Evolutionary conservation across 1,140 invertebrate genomes (phyloP).

Genomic region (Papilio glaucus): DNA sequence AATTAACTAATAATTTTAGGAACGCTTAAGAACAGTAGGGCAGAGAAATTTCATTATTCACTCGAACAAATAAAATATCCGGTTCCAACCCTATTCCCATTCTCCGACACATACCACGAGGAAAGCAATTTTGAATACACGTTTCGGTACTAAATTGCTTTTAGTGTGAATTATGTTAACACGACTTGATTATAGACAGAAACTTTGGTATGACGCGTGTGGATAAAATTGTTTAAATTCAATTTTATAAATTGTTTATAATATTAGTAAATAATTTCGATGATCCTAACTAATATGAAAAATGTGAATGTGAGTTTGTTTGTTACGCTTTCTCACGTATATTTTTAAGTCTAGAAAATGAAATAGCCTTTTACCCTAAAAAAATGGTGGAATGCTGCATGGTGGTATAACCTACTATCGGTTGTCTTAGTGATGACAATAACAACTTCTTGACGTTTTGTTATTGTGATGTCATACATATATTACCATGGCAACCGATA

Average conservation of each 20-base stretch:
- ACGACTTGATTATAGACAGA: conserved; percentile 4
- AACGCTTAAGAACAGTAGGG: not conserved
- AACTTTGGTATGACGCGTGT: not conserved
- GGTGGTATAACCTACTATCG: no score
- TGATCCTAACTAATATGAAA: no score
- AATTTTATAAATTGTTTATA: not conserved
- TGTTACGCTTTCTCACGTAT: no score
- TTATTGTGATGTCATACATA: no score
- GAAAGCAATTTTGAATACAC: conserved; percentile 8
- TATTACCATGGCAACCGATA: no score
- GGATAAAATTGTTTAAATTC: not conserved
- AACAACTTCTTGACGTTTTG: no score
- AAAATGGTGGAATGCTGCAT: no score
- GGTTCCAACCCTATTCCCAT: conserved; percentile 8
- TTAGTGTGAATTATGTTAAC: conserved; percentile 13
- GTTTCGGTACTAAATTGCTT: conserved; percentile 6
- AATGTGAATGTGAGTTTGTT: no score
- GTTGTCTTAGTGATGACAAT: no score
- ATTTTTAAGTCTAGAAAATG: no score
- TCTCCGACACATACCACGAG: not conserved
- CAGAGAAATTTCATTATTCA: not conserved
- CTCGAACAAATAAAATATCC: not conserved
- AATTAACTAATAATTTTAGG: not conserved
- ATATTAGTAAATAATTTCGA: no score
- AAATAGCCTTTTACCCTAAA: no score